These are phyloP conservation scores for Mamestra brassicae DNA, from an alignment of 2,888 invertebrate genomes.

Conservation along the genomic window DNA sequence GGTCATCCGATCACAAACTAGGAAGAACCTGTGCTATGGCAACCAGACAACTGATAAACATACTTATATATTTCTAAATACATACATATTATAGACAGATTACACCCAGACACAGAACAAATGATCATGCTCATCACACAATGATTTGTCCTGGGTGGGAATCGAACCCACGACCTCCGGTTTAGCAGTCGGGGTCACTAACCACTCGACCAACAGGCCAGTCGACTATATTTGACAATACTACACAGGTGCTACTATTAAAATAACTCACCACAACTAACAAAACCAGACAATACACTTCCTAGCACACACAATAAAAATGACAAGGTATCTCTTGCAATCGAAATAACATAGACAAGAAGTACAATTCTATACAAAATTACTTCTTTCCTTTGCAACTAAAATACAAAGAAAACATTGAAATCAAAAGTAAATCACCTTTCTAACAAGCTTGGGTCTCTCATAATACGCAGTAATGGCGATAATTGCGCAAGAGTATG, in stretches of 20 bases:
- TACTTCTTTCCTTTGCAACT: background rate
- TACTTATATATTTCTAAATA: too few species aligned
- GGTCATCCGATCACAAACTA: too few species aligned
- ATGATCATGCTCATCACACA: too few species aligned
- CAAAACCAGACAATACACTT: conserved; percentile 15
- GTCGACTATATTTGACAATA: background rate
- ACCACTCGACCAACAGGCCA: too few species aligned
- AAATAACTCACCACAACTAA: background rate
- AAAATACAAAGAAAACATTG: conserved; percentile 18
- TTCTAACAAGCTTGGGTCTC: conserved; percentile 39
- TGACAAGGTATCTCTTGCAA: background rate
- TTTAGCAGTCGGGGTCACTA: too few species aligned
- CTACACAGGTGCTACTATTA: background rate
- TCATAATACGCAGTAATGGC: conserved; percentile 36
- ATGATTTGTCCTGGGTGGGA: too few species aligned
- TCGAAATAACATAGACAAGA: conserved; percentile 17
- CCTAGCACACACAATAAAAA: background rate
- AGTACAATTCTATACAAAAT: background rate
- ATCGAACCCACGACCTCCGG: too few species aligned
- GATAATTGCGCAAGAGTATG: conserved; percentile 44
- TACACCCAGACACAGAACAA: too few species aligned
- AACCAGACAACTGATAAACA: too few species aligned
- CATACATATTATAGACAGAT: too few species aligned
- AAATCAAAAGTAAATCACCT: conserved; percentile 51
- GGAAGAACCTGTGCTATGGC: too few species aligned